Percentiles rank a stretch among this genome's conserved stretches.
phyloP scores from a whole-genome alignment of 2,113 vertebrate genomes.

The Indicator indicator region DNA sequence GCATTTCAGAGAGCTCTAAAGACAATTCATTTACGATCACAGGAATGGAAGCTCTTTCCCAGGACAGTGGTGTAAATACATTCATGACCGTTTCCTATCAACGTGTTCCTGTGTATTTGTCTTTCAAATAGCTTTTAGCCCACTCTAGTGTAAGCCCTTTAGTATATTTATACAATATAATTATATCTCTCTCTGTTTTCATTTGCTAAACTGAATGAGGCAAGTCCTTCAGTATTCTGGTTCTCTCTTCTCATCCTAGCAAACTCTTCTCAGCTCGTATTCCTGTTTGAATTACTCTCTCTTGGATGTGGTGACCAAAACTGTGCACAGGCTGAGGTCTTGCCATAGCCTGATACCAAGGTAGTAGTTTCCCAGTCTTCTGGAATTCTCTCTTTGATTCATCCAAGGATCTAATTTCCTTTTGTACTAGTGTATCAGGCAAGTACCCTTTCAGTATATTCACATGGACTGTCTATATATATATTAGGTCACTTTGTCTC shows the following conservation, averaged over 20 bases:
- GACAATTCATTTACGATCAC: neutral
- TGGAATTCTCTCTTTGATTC: neutral
- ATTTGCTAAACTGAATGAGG: neutral
- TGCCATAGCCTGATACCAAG: neutral
- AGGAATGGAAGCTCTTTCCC: neutral
- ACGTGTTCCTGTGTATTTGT: neutral
- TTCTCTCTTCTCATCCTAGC: neutral
- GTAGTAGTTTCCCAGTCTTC: neutral
- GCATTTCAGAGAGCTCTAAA: neutral
- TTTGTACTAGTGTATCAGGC: neutral
- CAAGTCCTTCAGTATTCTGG: neutral
- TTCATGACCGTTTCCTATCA: neutral
- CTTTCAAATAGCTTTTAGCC: conserved; percentile 23
- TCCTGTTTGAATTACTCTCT: neutral
- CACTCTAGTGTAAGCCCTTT: neutral
- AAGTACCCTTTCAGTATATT: neutral
- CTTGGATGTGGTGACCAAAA: neutral
- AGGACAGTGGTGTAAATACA: neutral
- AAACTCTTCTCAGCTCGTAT: neutral
- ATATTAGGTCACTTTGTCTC: neutral
- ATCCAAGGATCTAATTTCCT: neutral
- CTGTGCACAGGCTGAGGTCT: neutral
- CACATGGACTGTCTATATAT: neutral
- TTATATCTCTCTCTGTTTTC: neutral
- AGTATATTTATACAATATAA: conserved; percentile 2